Conservation (phyloP, 2,113 vertebrate genomes). For the Cryptoleucopteryx plumbea region DNA sequence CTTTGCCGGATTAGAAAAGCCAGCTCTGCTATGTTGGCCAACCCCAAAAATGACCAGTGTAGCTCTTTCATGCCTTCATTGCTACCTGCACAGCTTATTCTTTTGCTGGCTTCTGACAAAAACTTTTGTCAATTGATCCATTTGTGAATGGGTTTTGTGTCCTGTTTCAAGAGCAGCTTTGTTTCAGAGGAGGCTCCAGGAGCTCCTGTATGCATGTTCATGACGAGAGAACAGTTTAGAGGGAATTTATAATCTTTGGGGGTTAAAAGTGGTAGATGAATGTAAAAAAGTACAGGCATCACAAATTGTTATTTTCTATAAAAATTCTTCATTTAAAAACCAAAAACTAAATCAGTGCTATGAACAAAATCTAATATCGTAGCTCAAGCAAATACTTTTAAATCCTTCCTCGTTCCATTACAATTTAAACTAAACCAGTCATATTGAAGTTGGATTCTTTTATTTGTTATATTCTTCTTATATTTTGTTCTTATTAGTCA, state of each 20-base stretch:
- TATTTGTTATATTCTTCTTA: not conserved
- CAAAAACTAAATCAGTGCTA: not conserved
- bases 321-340: not conserved
- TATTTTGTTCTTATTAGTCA: not conserved
- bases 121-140: rapidly evolving
- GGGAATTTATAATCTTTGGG: not conserved
- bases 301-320: not conserved
- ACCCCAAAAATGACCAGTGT: not conserved
- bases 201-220: not conserved
- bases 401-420: not conserved
- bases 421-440: not conserved
- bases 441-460: not conserved
- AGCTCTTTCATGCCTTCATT: not conserved
- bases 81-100: not conserved
- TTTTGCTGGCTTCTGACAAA: not conserved
- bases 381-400: not conserved
- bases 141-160: not conserved
- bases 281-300: not conserved
- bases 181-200: not conserved
- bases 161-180: not conserved
- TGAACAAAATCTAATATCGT: not conserved
- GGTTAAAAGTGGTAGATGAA: not conserved
- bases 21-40: not conserved
- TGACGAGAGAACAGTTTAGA: not conserved
- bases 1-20: not conserved